These are phyloP conservation scores for Gymnoscopelus braueri DNA, from an alignment of 2,797 vertebrate genomes.

Conservation along the genomic window DNA sequence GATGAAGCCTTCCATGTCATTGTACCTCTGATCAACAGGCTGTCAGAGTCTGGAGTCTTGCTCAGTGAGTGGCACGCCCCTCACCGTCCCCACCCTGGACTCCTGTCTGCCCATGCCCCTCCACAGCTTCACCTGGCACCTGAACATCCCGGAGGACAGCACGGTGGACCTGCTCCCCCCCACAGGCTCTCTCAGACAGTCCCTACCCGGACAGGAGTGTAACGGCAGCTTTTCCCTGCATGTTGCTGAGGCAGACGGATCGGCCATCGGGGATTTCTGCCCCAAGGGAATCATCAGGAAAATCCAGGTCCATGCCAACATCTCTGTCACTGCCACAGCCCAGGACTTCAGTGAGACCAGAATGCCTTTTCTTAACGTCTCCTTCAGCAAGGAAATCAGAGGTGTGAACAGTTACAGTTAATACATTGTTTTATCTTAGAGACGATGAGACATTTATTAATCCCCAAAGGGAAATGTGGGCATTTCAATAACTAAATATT, in stretches of 20 bases:
- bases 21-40: slow-evolving; percentile 42
- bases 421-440: no score
- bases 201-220: slow-evolving; percentile 80
- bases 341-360: slow-evolving; percentile 60
- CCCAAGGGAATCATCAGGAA: slow-evolving; percentile 82
- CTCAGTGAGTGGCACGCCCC: slow-evolving; percentile 49
- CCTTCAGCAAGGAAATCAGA: slow-evolving; percentile 81
- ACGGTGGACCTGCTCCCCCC: slow-evolving; percentile 80
- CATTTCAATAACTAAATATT: no score
- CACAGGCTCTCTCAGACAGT: slow-evolving; percentile 81
- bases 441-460: no score
- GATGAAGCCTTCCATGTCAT: background rate
- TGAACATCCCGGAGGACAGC: slow-evolving; percentile 73
- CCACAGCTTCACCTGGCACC: slow-evolving; percentile 85
- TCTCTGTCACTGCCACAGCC: slow-evolving; percentile 79
- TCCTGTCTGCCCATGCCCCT: slow-evolving; percentile 82
- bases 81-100: slow-evolving; percentile 79
- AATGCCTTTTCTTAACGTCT: slow-evolving; percentile 79
- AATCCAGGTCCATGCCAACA: slow-evolving; percentile 85
- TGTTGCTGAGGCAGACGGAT: slow-evolving; percentile 50
- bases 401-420: slow-evolving; percentile 71
- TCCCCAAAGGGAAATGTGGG: no score
- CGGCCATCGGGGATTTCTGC: slow-evolving; percentile 87
- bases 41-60: slow-evolving; percentile 67
- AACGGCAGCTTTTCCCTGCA: slow-evolving; percentile 66